Conservation (phyloP, 2,888 invertebrate genomes). For the Ctenicera cuprea region DNA sequence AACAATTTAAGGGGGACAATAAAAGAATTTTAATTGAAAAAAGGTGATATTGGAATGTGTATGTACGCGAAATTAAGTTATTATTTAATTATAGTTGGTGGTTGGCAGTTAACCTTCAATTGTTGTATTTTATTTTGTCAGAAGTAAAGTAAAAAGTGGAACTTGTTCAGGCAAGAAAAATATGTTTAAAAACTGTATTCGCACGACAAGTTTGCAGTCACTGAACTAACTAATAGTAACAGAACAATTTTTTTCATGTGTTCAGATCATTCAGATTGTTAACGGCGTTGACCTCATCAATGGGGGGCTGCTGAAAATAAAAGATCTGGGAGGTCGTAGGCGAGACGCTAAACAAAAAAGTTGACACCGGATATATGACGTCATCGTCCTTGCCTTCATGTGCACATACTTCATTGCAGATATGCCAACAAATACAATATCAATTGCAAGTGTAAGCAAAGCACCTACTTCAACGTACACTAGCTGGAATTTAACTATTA, state of each 20-base stretch:
- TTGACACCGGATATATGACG: constrained; percentile 63
- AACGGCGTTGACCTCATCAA: constrained; percentile 53
- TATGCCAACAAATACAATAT: constrained; percentile 38
- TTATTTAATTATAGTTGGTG: background rate
- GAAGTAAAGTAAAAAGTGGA: background rate
- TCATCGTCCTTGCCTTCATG: constrained; percentile 59
- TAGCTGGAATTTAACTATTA: constrained; percentile 41
- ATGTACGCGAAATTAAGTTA: background rate
- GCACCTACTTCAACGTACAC: constrained; percentile 2
- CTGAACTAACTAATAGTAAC: constrained; percentile 38
- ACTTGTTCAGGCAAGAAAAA: background rate
- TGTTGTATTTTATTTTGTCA: background rate
- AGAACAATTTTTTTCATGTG: constrained; percentile 35
- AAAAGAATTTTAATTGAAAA: background rate
- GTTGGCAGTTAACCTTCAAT: background rate
- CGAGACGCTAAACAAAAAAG: constrained; percentile 59
- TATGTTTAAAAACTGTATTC: background rate
- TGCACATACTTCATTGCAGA: constrained; percentile 49
- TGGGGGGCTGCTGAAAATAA: constrained; percentile 54
- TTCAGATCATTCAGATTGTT: constrained; percentile 49
- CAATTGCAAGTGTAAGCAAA: constrained; percentile 39
- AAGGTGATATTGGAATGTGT: background rate
- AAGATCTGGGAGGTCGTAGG: constrained; percentile 55
- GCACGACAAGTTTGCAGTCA: constrained; percentile 18
- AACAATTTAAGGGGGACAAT: too few species aligned